Conservation (phyloP, 2,113 vertebrate genomes). For the Nansenia antarctica region DNA sequence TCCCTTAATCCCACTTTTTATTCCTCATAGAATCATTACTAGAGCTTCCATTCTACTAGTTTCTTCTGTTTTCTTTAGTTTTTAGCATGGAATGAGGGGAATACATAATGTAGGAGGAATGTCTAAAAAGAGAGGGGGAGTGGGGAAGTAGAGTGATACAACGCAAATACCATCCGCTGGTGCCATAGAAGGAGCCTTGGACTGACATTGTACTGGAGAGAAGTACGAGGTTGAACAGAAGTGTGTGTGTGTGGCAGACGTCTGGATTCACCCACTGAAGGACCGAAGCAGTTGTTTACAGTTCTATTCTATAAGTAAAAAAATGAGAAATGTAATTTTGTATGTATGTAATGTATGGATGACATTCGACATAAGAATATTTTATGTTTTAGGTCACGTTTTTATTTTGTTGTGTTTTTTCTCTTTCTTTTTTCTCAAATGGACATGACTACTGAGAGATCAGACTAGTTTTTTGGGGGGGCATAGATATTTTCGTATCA, state of each 20-base stretch:
- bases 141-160: background rate
- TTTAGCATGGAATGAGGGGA: slow-evolving; percentile 33
- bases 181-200: slow-evolving; percentile 16
- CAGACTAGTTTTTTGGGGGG: slow-evolving; percentile 13
- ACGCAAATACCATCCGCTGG: slow-evolving; percentile 29
- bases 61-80: slow-evolving; percentile 50
- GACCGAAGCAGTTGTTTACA: slow-evolving; percentile 74
- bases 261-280: slow-evolving; percentile 46
- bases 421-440: slow-evolving; percentile 21
- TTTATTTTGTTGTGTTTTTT: slow-evolving; percentile 54
- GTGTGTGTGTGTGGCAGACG: slow-evolving; percentile 48
- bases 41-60: slow-evolving; percentile 65
- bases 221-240: no score
- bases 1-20: no score
- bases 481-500: background rate
- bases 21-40: no score
- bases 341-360: slow-evolving; percentile 73
- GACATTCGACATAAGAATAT: slow-evolving; percentile 49
- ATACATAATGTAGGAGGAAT: slow-evolving; percentile 1
- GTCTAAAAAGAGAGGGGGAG: background rate
- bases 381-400: no score
- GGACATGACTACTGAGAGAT: slow-evolving; percentile 62
- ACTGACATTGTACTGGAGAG: no score
- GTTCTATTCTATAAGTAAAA: slow-evolving; percentile 63
- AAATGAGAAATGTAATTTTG: slow-evolving; percentile 73